Percentiles rank a stretch among this genome's conserved stretches.
These are phyloP conservation scores for Poeciliopsis infans DNA, from an alignment of 2,797 vertebrate genomes.

Conservation along the genomic window DNA sequence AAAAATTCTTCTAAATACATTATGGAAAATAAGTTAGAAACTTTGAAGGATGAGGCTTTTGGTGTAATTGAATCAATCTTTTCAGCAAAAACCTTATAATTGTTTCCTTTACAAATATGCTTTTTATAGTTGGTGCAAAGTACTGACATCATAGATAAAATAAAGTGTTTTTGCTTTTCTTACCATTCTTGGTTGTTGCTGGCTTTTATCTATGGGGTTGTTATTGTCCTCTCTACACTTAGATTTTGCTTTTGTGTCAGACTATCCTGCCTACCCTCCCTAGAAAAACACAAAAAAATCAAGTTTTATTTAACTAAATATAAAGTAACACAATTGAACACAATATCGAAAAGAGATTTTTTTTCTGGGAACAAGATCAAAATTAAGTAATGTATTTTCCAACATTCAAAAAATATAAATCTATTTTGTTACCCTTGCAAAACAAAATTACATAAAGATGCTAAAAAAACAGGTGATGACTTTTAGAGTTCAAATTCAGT, in stretches of 20 bases:
- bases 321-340: background rate
- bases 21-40: background rate
- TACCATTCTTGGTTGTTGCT: background rate
- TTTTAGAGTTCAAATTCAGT: background rate
- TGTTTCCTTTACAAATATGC: background rate
- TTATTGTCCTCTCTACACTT: background rate
- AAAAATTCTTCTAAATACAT: background rate
- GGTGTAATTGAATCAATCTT: background rate
- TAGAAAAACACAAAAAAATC: no score
- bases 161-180: background rate
- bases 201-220: background rate
- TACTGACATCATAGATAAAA: background rate
- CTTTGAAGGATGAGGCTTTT: background rate
- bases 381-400: background rate
- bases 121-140: background rate
- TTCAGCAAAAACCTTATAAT: background rate
- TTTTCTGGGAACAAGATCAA: background rate
- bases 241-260: no score
- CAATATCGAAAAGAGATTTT: background rate
- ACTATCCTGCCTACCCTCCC: no score
- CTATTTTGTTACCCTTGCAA: background rate
- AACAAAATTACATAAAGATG: background rate
- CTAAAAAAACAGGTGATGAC: background rate
- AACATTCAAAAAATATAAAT: background rate
- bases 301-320: background rate